Evolutionary conservation across 2,888 invertebrate genomes (phyloP).

Genomic region (Frankliniella fusca): DNA sequence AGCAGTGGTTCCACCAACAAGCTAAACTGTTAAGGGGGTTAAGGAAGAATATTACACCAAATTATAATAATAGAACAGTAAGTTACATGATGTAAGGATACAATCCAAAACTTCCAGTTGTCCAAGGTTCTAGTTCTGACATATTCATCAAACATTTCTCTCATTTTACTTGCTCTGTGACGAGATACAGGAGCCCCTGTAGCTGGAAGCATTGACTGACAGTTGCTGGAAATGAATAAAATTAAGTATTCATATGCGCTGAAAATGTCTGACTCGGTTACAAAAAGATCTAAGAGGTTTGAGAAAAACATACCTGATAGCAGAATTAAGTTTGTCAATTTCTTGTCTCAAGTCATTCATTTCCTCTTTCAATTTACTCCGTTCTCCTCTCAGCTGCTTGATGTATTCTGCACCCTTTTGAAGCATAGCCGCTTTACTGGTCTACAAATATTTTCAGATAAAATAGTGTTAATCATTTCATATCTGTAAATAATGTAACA

Average conservation of each 20-base stretch:
- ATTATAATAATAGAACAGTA: neutral
- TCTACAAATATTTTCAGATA: constrained; percentile 48
- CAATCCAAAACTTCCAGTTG: constrained; percentile 99
- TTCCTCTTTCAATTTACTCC: constrained; percentile 82
- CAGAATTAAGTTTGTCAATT: constrained; percentile 84
- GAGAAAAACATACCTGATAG: constrained; percentile 67
- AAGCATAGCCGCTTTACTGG: constrained; percentile 94
- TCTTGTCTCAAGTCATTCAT: constrained; percentile 82
- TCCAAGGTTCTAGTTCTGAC: constrained; percentile 78
- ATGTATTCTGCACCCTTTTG: constrained; percentile 96
- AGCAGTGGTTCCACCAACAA: constrained; percentile 84
- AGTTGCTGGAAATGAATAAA: constrained; percentile 61
- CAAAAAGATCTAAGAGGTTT: constrained; percentile 25
- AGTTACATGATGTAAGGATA: constrained; percentile 60
- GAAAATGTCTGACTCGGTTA: constrained; percentile 7
- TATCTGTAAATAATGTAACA: neutral
- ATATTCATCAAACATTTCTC: constrained; percentile 90
- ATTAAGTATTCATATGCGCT: neutral
- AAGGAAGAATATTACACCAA: constrained; percentile 46
- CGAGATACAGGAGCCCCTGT: constrained; percentile 91
- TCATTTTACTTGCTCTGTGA: constrained; percentile 83
- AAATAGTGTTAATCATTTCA: constrained; percentile 26
- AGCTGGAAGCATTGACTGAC: constrained; percentile 90
- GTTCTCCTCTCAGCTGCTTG: constrained; percentile 77
- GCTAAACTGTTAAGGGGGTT: constrained; percentile 68